Conservation (phyloP, 2,797 vertebrate species). For the Anableps anableps region DNA sequence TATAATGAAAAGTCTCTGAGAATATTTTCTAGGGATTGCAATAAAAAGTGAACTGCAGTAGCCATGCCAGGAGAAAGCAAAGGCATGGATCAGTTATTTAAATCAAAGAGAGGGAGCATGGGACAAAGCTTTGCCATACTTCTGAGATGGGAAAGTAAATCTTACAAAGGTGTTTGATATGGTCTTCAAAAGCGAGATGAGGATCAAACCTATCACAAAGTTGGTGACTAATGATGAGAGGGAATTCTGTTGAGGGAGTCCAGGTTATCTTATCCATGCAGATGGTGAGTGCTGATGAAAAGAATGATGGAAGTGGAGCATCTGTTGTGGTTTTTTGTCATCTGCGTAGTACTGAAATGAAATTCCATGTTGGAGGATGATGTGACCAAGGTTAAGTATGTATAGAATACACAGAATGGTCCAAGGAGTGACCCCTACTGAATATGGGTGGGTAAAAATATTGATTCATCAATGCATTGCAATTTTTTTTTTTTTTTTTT, state of each 20-base stretch:
- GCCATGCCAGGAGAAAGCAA: no score
- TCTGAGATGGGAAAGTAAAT: neutral
- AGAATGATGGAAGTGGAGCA: neutral
- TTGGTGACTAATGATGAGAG: neutral
- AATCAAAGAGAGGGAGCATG: neutral
- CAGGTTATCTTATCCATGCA: neutral
- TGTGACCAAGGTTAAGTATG: neutral
- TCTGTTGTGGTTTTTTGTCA: neutral
- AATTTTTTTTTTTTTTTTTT: no score
- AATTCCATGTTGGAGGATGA: neutral
- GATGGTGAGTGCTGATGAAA: neutral
- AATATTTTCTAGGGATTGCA: no score
- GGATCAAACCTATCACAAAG: neutral
- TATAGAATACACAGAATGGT: neutral
- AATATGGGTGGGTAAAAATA: no score
- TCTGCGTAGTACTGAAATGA: neutral
- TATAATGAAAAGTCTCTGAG: no score
- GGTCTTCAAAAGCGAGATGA: neutral
- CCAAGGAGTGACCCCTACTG: neutral
- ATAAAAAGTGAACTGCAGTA: no score
- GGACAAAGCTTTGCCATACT: neutral
- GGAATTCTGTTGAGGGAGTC: neutral
- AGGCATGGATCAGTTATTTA: no score
- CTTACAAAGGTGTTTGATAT: no score
- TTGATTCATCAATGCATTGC: no score